These are phyloP conservation scores for Hydraecia micacea DNA, from an alignment of 2,888 invertebrate species.

Conservation along the genomic window DNA sequence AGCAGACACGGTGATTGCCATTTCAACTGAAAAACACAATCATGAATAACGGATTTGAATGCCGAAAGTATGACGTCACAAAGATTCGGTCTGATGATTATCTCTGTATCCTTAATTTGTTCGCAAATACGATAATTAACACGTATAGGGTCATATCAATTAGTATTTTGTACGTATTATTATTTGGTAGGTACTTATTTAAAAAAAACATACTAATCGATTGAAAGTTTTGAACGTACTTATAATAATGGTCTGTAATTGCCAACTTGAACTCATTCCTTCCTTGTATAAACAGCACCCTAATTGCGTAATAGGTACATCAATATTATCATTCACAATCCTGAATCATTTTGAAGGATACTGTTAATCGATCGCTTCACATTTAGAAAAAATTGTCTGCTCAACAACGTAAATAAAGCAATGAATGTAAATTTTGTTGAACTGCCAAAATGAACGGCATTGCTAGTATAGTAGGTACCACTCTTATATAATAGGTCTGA, in stretches of 20 bases:
- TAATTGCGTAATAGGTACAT: too few relatives aligned
- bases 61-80: conserved; percentile 24
- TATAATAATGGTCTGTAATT: not conserved
- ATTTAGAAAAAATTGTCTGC: not conserved
- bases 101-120: conserved; percentile 24
- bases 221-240: not conserved
- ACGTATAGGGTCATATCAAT: not conserved
- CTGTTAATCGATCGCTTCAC: not conserved
- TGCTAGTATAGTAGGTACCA: not conserved
- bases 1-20: not conserved
- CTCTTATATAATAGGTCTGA: not conserved
- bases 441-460: not conserved
- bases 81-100: conserved; percentile 14
- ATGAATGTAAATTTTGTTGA: not conserved
- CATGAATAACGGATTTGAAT: conserved; percentile 34
- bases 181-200: not conserved
- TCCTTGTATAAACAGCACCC: not conserved
- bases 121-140: conserved; percentile 8
- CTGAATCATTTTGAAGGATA: not conserved
- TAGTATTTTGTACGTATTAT: not conserved
- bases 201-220: not conserved
- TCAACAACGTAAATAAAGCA: not conserved
- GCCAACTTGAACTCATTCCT: not conserved
- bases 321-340: not conserved
- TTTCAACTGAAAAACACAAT: conserved; percentile 29